These are phyloP conservation scores for Parazoanthus darwini DNA, from an alignment of 92 coral and sea anemone genomes.

Conservation along the genomic window DNA sequence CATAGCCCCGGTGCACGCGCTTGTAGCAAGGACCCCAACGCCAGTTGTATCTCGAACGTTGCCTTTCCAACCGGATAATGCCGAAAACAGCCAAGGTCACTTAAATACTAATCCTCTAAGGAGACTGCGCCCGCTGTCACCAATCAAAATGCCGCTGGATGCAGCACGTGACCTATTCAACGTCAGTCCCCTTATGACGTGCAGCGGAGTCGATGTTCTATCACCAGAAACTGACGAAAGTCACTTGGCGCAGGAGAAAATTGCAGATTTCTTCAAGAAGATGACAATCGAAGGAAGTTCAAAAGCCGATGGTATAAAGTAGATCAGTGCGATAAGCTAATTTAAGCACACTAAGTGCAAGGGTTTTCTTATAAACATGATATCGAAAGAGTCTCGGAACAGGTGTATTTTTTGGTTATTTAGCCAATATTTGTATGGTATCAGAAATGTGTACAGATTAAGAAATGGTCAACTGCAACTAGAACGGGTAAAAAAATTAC, in stretches of 20 bases:
- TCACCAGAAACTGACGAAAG: background rate
- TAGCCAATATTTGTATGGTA: too few species aligned
- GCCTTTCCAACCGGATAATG: background rate
- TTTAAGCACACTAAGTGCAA: background rate
- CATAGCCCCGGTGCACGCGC: background rate
- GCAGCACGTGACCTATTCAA: background rate
- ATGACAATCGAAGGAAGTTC: background rate
- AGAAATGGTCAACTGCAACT: too few species aligned
- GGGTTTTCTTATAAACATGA: too few species aligned
- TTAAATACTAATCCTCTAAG: background rate
- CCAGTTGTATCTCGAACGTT: slow-evolving; percentile 6
- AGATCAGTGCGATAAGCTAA: background rate
- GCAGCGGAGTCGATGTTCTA: background rate
- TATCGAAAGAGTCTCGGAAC: too few species aligned
- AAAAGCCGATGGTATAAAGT: background rate
- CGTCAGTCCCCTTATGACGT: background rate
- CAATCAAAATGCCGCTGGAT: slow-evolving; percentile 33
- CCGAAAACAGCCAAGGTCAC: background rate
- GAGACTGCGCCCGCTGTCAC: slow-evolving; percentile 31
- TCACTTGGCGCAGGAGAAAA: slow-evolving; percentile 1
- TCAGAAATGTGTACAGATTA: too few species aligned
- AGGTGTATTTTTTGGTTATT: too few species aligned
- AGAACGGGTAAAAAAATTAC: too few species aligned
- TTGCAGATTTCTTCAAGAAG: background rate
- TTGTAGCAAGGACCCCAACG: slow-evolving; percentile 22